A percentile compares a stretch with the other conserved stretches of the same genome.
Evolutionary conservation across 2,113 vertebrate species (phyloP).

Genomic region (Psammodynastes pulverulentus): DNA sequence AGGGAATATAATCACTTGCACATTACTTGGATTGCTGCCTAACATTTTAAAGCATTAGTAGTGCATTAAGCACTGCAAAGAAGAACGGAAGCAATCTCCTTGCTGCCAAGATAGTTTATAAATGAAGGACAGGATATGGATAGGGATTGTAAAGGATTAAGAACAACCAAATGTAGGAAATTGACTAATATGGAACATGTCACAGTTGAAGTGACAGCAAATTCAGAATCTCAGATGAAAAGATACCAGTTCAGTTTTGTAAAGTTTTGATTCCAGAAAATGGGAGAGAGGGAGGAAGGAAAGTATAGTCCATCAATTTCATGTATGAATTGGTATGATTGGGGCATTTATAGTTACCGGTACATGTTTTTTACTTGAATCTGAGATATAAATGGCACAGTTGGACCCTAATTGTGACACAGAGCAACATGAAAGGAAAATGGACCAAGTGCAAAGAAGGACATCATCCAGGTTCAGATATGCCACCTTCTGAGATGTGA

Average conservation of each 20-base stretch:
- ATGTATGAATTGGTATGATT: neutral
- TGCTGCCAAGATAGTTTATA: neutral
- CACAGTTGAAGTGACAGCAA: neutral
- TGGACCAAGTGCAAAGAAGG: neutral
- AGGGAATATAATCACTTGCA: conserved; percentile 11
- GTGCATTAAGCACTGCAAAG: neutral
- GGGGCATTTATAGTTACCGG: neutral
- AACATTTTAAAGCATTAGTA: neutral
- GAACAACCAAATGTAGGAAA: neutral
- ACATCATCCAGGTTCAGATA: neutral
- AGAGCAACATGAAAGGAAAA: neutral
- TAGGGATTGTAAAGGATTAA: neutral
- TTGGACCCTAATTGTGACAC: neutral
- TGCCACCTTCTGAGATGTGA: neutral
- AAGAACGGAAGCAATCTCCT: neutral
- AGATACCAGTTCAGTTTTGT: neutral
- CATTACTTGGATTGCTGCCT: conserved; percentile 1
- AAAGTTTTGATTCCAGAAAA: neutral
- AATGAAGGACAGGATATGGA: neutral
- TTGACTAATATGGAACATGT: neutral
- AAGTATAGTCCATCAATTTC: neutral
- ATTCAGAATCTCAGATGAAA: neutral
- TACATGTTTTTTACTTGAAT: neutral
- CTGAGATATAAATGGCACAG: neutral
- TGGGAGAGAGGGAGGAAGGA: neutral